Conservation (phyloP, 2,113 vertebrate species). For the Synchiropus splendidus region DNA sequence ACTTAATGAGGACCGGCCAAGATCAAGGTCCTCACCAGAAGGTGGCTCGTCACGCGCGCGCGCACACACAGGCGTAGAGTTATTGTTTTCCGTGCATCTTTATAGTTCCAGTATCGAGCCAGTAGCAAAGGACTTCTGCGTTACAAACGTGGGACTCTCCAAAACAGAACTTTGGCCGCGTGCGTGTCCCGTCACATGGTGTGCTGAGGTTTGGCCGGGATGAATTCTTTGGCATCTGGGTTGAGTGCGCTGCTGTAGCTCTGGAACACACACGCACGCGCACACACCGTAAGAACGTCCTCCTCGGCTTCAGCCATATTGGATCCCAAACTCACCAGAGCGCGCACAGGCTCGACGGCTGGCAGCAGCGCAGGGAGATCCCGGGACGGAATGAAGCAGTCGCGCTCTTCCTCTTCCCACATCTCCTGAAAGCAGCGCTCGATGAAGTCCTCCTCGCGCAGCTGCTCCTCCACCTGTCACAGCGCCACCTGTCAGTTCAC, state of each 20-base stretch:
- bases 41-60: no score
- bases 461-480: conserved; percentile 81
- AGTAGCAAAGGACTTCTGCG: no score
- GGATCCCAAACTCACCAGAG: neutral
- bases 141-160: no score
- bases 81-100: no score
- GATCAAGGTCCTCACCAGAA: no score
- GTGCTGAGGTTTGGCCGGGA: conserved; percentile 83
- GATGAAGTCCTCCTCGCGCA: conserved; percentile 92
- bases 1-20: no score
- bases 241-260: conserved; percentile 89
- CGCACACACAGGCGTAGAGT: no score
- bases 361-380: conserved; percentile 75
- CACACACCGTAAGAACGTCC: neutral
- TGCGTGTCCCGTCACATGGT: conserved; percentile 60
- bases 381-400: conserved; percentile 89
- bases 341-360: conserved; percentile 76
- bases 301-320: neutral
- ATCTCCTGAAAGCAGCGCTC: conserved; percentile 90
- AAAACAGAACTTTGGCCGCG: no score
- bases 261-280: conserved; percentile 53
- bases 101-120: no score
- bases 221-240: conserved; percentile 91
- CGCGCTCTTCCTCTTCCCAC: conserved; percentile 87
- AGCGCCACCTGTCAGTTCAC: neutral